A percentile compares a stretch with the other conserved stretches of the same genome.
Evolutionary conservation across 1,140 invertebrate genomes (phyloP).

Genomic region (Scaptomyza graminum): DNA sequence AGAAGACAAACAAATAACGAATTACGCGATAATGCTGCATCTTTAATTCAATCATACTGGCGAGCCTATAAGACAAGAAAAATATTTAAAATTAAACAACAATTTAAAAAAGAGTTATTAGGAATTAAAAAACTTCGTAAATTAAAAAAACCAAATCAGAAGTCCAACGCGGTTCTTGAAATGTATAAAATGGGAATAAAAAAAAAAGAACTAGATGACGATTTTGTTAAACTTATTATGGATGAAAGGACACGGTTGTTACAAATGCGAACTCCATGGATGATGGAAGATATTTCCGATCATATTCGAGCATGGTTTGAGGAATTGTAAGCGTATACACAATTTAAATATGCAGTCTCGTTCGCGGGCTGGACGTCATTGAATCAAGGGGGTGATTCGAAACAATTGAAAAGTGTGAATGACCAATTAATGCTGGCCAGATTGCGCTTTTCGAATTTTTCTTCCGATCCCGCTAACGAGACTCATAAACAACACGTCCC

Average conservation of each 20-base stretch:
- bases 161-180: slow-evolving; percentile 67
- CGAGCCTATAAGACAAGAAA: slow-evolving; percentile 80
- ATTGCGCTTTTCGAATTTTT: too few species aligned
- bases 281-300: slow-evolving; percentile 88
- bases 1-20: slow-evolving; percentile 14
- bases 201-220: slow-evolving; percentile 77
- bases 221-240: slow-evolving; percentile 85
- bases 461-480: too few species aligned
- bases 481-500: too few species aligned
- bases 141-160: slow-evolving; percentile 47
- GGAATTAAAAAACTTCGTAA: slow-evolving; percentile 83
- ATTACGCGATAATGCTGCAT: slow-evolving; percentile 70
- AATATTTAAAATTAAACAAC: slow-evolving; percentile 67
- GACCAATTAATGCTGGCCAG: too few species aligned
- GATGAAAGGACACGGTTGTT: slow-evolving; percentile 86
- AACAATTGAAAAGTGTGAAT: too few species aligned
- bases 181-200: slow-evolving; percentile 83
- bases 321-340: slow-evolving; percentile 84
- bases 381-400: too few species aligned
- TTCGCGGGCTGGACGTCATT: too few species aligned
- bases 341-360: neutral
- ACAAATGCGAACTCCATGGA: slow-evolving; percentile 85
- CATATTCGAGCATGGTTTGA: slow-evolving; percentile 88
- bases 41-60: slow-evolving; percentile 85
- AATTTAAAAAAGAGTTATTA: slow-evolving; percentile 81